Conservation (phyloP, 2,113 vertebrate genomes). For the Sialia sialis region DNA sequence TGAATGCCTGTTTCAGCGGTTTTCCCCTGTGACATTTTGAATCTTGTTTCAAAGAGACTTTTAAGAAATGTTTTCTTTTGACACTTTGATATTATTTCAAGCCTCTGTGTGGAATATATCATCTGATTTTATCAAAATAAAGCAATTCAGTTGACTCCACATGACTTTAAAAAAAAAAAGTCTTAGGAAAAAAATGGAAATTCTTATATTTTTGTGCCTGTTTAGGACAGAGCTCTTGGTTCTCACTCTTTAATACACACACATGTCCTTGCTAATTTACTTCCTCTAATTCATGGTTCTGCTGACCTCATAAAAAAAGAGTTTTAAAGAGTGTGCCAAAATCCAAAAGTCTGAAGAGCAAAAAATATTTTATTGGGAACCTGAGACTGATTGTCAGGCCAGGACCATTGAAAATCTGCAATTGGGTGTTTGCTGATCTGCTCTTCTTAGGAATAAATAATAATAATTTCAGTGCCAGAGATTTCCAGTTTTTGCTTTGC, state of each 20-base stretch:
- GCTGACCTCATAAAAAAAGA: background rate
- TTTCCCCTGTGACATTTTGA: conserved; percentile 52
- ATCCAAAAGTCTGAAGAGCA: background rate
- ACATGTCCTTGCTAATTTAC: background rate
- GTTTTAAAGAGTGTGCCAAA: background rate
- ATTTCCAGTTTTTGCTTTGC: background rate
- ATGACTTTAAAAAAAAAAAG: background rate
- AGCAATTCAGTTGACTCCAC: background rate
- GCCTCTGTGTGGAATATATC: conserved; percentile 35
- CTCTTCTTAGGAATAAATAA: background rate
- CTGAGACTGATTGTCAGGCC: background rate
- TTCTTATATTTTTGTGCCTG: background rate
- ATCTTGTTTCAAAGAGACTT: conserved; percentile 22
- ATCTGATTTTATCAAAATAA: conserved; percentile 55
- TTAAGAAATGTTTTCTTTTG: conserved; percentile 49
- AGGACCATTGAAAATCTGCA: background rate
- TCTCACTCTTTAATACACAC: background rate
- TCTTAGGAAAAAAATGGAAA: background rate
- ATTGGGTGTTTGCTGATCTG: background rate
- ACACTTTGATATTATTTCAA: conserved; percentile 49
- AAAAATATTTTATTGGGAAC: background rate
- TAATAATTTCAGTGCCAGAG: background rate
- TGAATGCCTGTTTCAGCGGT: conserved; percentile 30
- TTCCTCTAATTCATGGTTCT: background rate
- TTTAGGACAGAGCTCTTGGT: background rate